Conservation (phyloP, 1,140 invertebrate genomes). For the Drosophila lowei region DNA sequence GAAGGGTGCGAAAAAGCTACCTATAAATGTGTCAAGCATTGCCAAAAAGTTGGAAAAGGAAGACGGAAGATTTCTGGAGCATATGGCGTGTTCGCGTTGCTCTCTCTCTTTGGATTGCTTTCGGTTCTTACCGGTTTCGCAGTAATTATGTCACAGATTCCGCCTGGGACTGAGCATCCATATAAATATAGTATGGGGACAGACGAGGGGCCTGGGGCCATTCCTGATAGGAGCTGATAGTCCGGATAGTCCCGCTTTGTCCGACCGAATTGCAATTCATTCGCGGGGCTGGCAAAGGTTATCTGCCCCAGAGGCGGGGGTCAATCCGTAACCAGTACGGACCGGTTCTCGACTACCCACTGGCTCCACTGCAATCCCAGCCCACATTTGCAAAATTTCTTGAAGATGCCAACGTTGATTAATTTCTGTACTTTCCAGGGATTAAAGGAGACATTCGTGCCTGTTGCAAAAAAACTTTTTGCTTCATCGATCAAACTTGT, state of each 20-base stretch:
- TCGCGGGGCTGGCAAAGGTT: slow-evolving; percentile 44
- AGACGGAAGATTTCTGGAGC: slow-evolving; percentile 14
- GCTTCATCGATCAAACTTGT: slow-evolving; percentile 47
- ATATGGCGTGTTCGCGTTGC: slow-evolving; percentile 40
- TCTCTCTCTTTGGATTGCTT: not conserved
- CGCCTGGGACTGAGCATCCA: slow-evolving; percentile 34
- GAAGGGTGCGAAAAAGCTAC: no score
- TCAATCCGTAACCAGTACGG: slow-evolving; percentile 33
- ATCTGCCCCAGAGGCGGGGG: slow-evolving; percentile 34
- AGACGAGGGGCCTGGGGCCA: slow-evolving; percentile 7
- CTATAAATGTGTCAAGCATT: no score
- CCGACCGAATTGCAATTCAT: slow-evolving; percentile 45
- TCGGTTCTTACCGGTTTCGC: slow-evolving; percentile 19
- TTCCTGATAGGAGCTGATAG: slow-evolving; percentile 28
- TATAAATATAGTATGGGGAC: slow-evolving; percentile 25
- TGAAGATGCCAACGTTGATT: slow-evolving; percentile 10
- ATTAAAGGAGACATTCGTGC: slow-evolving; percentile 17
- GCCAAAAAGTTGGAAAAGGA: slow-evolving; percentile 1
- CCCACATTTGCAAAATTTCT: slow-evolving; percentile 23
- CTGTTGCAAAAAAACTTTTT: slow-evolving; percentile 8
- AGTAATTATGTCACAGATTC: slow-evolving; percentile 51
- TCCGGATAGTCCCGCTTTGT: slow-evolving; percentile 12
- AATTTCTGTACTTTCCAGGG: not conserved
- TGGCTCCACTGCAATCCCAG: not conserved
- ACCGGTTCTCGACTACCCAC: slow-evolving; percentile 24